phyloP scores from a whole-genome alignment of 2,888 invertebrate genomes.

The Halictus quadricinctus region DNA sequence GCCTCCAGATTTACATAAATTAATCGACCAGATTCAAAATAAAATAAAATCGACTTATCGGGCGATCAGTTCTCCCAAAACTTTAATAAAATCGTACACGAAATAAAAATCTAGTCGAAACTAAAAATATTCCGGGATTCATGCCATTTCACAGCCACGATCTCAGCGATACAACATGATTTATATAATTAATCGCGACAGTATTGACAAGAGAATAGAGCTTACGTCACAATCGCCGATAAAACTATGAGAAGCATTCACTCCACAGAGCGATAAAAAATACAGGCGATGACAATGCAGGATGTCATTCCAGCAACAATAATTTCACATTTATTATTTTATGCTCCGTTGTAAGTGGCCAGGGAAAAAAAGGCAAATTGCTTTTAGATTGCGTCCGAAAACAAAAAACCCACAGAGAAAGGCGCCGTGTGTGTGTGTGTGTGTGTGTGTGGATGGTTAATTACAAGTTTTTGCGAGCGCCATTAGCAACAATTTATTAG shows the following conservation, averaged over 20 bases:
- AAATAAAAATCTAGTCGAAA: neutral
- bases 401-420: neutral
- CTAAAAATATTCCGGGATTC: neutral
- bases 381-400: neutral
- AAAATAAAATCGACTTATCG: too few species aligned
- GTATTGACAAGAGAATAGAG: neutral
- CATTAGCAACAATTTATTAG: constrained; percentile 5
- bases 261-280: neutral
- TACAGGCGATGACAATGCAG: neutral
- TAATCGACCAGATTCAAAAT: too few species aligned
- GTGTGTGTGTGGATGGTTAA: neutral
- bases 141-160: neutral
- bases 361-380: neutral
- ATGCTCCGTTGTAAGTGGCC: neutral
- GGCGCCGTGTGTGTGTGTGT: neutral
- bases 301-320: neutral
- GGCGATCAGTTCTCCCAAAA: neutral
- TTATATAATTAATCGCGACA: neutral
- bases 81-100: neutral
- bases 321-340: neutral
- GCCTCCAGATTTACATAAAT: too few species aligned
- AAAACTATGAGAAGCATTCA: neutral
- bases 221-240: neutral
- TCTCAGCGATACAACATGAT: neutral
- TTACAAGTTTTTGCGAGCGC: neutral